A percentile compares a stretch with the other conserved stretches of the same genome.
These are phyloP conservation scores for Oenanthe melanoleuca DNA, from an alignment of 2,113 vertebrate genomes.

Conservation along the genomic window DNA sequence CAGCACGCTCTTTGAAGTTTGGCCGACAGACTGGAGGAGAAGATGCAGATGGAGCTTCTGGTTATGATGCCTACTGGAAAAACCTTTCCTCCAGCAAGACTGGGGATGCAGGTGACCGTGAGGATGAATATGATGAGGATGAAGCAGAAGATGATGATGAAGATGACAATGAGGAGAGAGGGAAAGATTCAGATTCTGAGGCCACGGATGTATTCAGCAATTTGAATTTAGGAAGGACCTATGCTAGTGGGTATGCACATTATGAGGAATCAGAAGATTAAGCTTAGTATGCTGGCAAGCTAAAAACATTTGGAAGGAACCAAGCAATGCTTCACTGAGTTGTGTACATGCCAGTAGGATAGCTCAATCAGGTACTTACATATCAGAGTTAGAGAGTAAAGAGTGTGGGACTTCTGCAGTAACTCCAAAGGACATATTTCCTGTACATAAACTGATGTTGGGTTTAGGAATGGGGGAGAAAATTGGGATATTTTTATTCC, in stretches of 20 bases:
- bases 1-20: constrained; percentile 93
- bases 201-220: constrained; percentile 76
- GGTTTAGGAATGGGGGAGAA: background rate
- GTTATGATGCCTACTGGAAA: constrained; percentile 93
- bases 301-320: background rate
- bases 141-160: constrained; percentile 88
- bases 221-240: constrained; percentile 84
- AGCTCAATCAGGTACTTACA: background rate
- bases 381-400: background rate
- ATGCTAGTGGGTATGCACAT: constrained; percentile 80
- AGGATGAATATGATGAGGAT: constrained; percentile 80
- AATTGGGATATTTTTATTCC: background rate
- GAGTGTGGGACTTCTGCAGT: background rate
- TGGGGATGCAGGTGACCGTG: constrained; percentile 72
- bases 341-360: background rate
- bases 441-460: background rate
- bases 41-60: constrained; percentile 85
- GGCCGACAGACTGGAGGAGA: constrained; percentile 89
- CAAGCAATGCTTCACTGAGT: background rate
- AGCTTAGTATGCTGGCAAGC: background rate
- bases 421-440: background rate
- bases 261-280: constrained; percentile 80
- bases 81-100: constrained; percentile 76
- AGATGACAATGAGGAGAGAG: constrained; percentile 81
- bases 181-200: constrained; percentile 81